These are phyloP conservation scores for Andrena chrysosceles DNA, from an alignment of 2,888 invertebrate genomes.

Conservation along the genomic window DNA sequence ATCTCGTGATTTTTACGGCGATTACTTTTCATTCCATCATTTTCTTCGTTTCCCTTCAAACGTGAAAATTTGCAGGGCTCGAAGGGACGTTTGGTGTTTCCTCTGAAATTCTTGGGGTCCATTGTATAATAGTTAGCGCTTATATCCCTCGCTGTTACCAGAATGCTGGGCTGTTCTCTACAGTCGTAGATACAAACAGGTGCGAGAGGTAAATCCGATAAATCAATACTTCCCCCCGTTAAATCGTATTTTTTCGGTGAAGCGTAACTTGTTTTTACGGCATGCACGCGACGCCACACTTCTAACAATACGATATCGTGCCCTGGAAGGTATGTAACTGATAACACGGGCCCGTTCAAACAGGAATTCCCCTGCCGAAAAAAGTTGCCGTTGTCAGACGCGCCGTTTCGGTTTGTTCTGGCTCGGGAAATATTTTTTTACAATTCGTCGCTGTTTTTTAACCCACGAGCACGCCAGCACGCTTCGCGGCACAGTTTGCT, in stretches of 20 bases:
- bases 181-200: neutral
- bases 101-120: neutral
- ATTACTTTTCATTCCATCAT: too few species aligned
- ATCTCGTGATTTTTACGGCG: too few species aligned
- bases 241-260: constrained; percentile 46
- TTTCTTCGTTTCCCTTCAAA: too few species aligned
- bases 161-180: neutral
- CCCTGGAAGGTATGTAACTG: constrained; percentile 22
- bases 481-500: too few species aligned
- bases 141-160: neutral
- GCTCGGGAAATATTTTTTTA: constrained; percentile 13
- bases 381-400: neutral
- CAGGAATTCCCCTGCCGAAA: constrained; percentile 7
- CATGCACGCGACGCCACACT: neutral
- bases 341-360: constrained; percentile 32
- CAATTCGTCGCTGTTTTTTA: neutral
- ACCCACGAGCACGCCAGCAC: neutral
- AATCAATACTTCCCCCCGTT: constrained; percentile 51
- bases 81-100: neutral
- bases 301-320: constrained; percentile 21
- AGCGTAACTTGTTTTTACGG: constrained; percentile 36
- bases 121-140: neutral
- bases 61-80: too few species aligned
- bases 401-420: constrained; percentile 3
- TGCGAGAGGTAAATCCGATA: constrained; percentile 40